Percentiles rank a stretch among this genome's conserved stretches.
Conservation (phyloP, 2,797 vertebrate species). For the Brachyalestes nurse region DNA sequence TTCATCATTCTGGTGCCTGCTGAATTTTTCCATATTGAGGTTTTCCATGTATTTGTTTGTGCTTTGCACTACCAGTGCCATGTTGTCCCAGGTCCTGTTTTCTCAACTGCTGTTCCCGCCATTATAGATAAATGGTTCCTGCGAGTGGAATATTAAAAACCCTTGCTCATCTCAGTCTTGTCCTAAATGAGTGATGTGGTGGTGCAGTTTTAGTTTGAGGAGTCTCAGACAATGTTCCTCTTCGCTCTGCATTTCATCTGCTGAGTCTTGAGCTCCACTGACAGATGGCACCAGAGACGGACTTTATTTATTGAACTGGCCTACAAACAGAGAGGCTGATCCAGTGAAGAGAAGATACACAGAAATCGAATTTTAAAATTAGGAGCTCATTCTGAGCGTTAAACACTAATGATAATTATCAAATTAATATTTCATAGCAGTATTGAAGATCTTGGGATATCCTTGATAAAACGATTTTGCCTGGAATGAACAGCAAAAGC, state of each 20-base stretch:
- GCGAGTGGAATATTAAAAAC: slow-evolving; percentile 48
- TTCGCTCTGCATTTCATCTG: slow-evolving; percentile 34
- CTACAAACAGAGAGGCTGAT: background rate
- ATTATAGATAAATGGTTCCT: background rate
- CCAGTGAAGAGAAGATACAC: background rate
- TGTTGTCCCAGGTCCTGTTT: background rate
- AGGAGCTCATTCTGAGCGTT: too few species aligned
- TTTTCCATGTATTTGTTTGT: background rate
- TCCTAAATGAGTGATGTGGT: slow-evolving; percentile 58
- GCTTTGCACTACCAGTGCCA: background rate
- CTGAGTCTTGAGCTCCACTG: slow-evolving; percentile 59
- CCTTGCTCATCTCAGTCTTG: slow-evolving; percentile 54
- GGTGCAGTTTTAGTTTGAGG: slow-evolving; percentile 36
- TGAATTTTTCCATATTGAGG: background rate
- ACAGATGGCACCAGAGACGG: slow-evolving; percentile 59
- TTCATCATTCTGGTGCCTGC: too few species aligned
- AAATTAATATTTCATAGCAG: too few species aligned
- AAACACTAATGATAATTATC: too few species aligned
- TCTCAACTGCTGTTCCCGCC: background rate
- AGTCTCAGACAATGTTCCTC: slow-evolving; percentile 43
- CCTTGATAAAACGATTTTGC: too few species aligned
- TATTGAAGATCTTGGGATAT: too few species aligned
- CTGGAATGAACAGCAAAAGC: too few species aligned
- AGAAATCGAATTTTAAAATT: background rate
- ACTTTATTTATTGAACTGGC: background rate